Evolutionary conservation across 1,140 invertebrate genomes (phyloP).

Genomic region (Portunus trituberculatus): DNA sequence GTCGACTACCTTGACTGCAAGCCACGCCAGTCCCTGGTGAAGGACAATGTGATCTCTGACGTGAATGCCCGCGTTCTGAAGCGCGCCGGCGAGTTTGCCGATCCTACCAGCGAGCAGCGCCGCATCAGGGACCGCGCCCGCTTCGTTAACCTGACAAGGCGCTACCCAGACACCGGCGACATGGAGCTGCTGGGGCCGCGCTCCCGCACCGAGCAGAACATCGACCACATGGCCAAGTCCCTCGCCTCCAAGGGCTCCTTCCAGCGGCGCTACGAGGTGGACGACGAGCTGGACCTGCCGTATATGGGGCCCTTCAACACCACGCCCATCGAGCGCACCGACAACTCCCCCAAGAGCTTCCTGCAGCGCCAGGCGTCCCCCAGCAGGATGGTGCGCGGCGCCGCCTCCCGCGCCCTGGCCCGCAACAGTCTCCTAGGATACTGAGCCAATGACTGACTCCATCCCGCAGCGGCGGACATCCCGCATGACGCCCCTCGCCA

Average conservation of each 20-base stretch:
- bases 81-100: conserved; percentile 69
- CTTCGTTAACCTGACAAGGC: conserved; percentile 72
- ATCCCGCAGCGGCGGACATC: neutral
- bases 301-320: conserved; percentile 69
- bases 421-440: conserved; percentile 72
- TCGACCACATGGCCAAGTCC: conserved; percentile 76
- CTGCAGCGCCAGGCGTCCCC: conserved; percentile 65
- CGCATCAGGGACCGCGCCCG: conserved; percentile 75
- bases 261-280: conserved; percentile 73
- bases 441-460: neutral
- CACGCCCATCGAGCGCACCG: conserved; percentile 58
- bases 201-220: conserved; percentile 74
- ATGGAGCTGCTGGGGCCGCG: conserved; percentile 61
- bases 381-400: conserved; percentile 65
- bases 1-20: neutral
- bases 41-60: conserved; percentile 73
- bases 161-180: conserved; percentile 74
- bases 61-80: conserved; percentile 70
- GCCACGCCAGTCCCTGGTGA: conserved; percentile 46
- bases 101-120: conserved; percentile 64
- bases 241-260: conserved; percentile 69
- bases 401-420: conserved; percentile 59
- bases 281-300: conserved; percentile 71
- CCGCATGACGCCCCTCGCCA: neutral
- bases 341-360: conserved; percentile 46